Base-by-base conservation (phyloP, 2,113 vertebrate genomes). In the Sorex fumeus region DNA sequence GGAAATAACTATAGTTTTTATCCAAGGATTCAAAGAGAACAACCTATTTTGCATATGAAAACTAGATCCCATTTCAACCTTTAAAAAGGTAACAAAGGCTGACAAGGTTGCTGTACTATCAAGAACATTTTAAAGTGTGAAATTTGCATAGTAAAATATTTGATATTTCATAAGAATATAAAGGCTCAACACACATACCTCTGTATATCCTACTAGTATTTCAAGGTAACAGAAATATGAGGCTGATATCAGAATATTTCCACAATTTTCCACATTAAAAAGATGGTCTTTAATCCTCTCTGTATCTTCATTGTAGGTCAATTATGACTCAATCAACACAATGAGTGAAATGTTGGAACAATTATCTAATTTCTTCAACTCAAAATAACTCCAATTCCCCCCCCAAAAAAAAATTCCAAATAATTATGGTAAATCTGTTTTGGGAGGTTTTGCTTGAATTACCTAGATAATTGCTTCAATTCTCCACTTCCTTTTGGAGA, bases 381-480 rank as follows among this genome's bases (percentile, higher is more conserved):
- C 81, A 92, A 94, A 96, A 94, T 84, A 96, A 94, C 90, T 94
- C 88, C 40, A 84, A 60, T 86, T 62, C 75, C 43, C 36, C 87
- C 82, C 36, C 87, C 82, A 88, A 78, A 95, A 88, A 78, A 95
- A 95, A 94, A 75, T 94, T 95, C 94, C 88, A 91, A 93, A 93
- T 95, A 96, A 95, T 94, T 95, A 94, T 81, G 92, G 89, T 91
- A 97, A 93, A 93, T 96, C 86, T 96, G 88, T 93, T 60, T 92
- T 95, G 77, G 96, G 87, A 95, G 95, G 94, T 86, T 97, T 96
- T 95, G 95, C 94, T 96, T 95, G 96, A 96, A 96, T 96, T 94
- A 96, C 91, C 93, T 95, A 91, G 92, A 94, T 97, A 97, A 96
- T 96, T 96, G 93, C 93, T 96, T 96, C 94, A 97, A 93, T 93